Percentiles rank a stretch among this genome's conserved stretches.
Evolutionary conservation across 2,888 invertebrate species (phyloP).

Genomic region (Lochmaea capreae): DNA sequence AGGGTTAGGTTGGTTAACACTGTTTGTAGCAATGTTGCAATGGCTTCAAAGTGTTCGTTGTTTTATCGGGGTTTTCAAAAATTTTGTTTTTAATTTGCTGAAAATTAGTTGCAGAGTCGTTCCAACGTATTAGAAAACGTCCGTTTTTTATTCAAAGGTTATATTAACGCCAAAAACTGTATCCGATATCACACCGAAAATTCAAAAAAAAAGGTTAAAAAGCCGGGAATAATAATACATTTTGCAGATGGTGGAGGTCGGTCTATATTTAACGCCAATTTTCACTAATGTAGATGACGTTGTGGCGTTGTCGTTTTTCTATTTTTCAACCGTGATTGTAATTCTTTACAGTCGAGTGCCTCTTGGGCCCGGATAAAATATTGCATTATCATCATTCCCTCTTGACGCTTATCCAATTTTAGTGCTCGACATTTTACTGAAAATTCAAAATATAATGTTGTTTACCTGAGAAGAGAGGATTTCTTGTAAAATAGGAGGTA

Average conservation of each 20-base stretch:
- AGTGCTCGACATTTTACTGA: conserved; percentile 45
- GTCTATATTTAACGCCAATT: conserved; percentile 66
- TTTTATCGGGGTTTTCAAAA: too few species aligned
- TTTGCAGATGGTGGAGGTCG: conserved; percentile 54
- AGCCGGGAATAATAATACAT: conserved; percentile 43
- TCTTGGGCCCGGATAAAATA: conserved; percentile 58
- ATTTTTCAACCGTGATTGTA: conserved; percentile 66
- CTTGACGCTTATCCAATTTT: conserved; percentile 59
- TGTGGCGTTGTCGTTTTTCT: conserved; percentile 63
- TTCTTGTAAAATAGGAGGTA: conserved; percentile 20
- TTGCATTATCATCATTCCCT: conserved; percentile 64
- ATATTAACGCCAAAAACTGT: conserved; percentile 3
- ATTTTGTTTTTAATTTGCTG: background rate
- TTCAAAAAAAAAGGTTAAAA: conserved; percentile 36
- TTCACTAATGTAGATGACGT: conserved; percentile 67
- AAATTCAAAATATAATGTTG: conserved; percentile 41
- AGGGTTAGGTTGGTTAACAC: too few species aligned
- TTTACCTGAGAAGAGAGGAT: conserved; percentile 30
- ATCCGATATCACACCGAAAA: conserved; percentile 25
- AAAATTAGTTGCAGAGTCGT: background rate
- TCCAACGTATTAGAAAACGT: background rate
- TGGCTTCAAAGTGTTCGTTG: too few species aligned
- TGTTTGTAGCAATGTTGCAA: too few species aligned
- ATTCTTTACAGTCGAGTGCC: conserved; percentile 61
- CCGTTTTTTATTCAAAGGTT: conserved; percentile 1